Evolutionary conservation across 1,140 invertebrate genomes (phyloP).

Genomic region (Bombus polaris): DNA sequence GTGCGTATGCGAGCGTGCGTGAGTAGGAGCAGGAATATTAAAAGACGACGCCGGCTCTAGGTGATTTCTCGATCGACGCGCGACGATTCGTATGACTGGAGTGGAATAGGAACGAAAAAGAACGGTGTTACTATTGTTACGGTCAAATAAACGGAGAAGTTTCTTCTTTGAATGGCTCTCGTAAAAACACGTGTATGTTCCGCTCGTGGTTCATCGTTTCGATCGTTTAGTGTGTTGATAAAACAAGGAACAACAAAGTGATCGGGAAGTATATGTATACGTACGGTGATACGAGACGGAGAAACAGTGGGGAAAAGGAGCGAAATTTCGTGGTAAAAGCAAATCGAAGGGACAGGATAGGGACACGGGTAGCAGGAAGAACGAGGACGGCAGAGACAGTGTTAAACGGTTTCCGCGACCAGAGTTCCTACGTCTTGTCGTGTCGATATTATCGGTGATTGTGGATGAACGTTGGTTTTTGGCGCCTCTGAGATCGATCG

Average conservation of each 20-base stretch:
- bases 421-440: constrained; percentile 14
- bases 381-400: neutral
- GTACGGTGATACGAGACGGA: constrained; percentile 29
- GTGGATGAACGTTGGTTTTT: constrained; percentile 36
- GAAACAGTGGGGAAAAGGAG: constrained; percentile 43
- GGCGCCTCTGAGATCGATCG: neutral
- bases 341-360: constrained; percentile 22
- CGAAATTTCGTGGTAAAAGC: constrained; percentile 23
- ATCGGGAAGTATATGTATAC: constrained; percentile 35
- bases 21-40: constrained; percentile 29
- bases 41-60: constrained; percentile 26
- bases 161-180: neutral
- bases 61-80: constrained; percentile 31
- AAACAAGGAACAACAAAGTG: constrained; percentile 7
- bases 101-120: neutral
- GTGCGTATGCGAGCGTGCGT: constrained; percentile 27
- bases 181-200: constrained; percentile 11
- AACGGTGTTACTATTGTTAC: constrained; percentile 4
- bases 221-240: neutral
- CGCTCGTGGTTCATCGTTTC: constrained; percentile 5
- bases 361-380: neutral
- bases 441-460: constrained; percentile 36
- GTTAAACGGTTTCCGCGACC: constrained; percentile 8
- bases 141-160: neutral
- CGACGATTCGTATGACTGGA: constrained; percentile 21